These are phyloP conservation scores for Phyllostomus discolor DNA, from an alignment of 2,113 vertebrate genomes.

Conservation along the genomic window DNA sequence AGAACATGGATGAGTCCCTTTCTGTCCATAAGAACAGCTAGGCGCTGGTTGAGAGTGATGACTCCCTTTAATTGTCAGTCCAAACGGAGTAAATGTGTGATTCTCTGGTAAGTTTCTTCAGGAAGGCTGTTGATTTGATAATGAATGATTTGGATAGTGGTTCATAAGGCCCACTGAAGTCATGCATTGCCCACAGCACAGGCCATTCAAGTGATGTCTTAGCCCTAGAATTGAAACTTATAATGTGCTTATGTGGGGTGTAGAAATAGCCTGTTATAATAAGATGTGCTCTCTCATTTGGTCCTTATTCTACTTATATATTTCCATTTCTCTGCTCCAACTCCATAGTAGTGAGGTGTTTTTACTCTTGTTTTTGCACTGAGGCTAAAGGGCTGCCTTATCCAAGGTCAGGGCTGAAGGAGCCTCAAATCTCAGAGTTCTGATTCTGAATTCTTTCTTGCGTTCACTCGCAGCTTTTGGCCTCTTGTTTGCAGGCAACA, in stretches of 20 bases:
- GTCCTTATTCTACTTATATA: not conserved
- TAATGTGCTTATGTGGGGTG: not conserved
- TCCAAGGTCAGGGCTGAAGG: not conserved
- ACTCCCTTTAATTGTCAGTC: not conserved
- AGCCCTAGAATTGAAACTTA: not conserved
- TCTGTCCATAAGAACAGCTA: rapidly evolving
- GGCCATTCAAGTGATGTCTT: too few relatives aligned
- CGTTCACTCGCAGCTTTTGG: not conserved
- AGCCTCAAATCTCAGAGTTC: not conserved
- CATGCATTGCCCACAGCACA: rapidly evolving
- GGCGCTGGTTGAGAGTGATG: not conserved
- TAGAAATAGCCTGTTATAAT: not conserved
- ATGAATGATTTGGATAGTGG: not conserved
- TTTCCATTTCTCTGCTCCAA: not conserved
- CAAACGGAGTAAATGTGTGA: not conserved
- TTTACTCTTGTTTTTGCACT: not conserved
- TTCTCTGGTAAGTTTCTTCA: not conserved
- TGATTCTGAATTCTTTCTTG: not conserved
- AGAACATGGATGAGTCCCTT: rapidly evolving
- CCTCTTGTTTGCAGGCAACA: not conserved
- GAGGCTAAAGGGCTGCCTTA: not conserved
- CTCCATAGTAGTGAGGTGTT: not conserved
- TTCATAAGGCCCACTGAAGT: not conserved
- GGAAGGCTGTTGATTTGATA: not conserved
- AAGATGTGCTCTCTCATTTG: rapidly evolving